Base-by-base conservation (phyloP, 2,888 invertebrate genomes). In the Dermolepida albohirtum region DNA sequence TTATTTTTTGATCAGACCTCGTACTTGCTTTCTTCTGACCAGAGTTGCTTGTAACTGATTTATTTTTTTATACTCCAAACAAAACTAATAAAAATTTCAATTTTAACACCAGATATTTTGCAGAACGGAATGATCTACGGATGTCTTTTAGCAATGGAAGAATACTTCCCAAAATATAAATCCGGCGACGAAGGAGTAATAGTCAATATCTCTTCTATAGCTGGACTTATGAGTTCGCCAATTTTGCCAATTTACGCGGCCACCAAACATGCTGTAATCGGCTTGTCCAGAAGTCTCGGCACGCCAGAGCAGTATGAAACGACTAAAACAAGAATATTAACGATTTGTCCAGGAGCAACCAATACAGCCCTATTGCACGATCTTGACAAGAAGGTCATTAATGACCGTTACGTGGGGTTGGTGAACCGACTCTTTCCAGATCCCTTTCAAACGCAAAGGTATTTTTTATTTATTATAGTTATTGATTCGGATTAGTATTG, bases 131-230 rank as follows among this genome's bases (percentile, higher is more conserved):
- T 83, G 5, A 78, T 85, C 39, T 79, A 82, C 10, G 81, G 82
- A 0, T 80, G 80, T 14, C 74, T 83, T 51, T 75, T 86, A n/a
- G 86, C 34, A 2, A 34, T 34, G 34, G 34, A 34, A 34, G 73
- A 85, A 69, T 82, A 84, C 74, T 80, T 86, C 78, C 79, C 84
- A 49, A 83, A 81, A 65, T 84, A 85, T 74, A 81, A 79, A 40
- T 84, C 84, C 2, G 85, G 84, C 0, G 75, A 77, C 1, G 86
- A 86, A 27, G 86, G 85, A 11, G 78, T 83, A 11, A 79, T 86
- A 16, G 79, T 86, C 5, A 86, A 86, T 72, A 79, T 84, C n/a
- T 78, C 85, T n/a, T 85, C 85, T 22, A 81, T 84, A 57, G 78
- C 81, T 65, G 85, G 84, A 11, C 72, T 80, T 44, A 74, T 74